Percentiles rank a stretch among this genome's conserved stretches.
Conservation (phyloP, 2,888 invertebrate species). For the Caenorhabditis sp. region DNA sequence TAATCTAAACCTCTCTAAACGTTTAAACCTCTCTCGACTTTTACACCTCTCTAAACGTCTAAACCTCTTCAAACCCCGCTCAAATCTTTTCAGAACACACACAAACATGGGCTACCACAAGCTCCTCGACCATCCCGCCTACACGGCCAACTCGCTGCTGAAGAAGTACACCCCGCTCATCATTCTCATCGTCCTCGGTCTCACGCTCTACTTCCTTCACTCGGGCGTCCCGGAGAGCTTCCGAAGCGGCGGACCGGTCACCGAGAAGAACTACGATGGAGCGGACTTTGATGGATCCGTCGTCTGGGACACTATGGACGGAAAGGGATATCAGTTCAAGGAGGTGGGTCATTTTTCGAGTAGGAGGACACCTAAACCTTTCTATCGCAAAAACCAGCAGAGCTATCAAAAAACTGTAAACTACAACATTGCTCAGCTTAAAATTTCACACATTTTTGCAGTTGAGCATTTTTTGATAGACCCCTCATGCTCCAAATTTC, state of each 20-base stretch:
- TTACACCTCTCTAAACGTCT: too few relatives aligned
- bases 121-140: slow-evolving; percentile 3
- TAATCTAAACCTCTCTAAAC: too few relatives aligned
- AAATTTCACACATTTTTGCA: too few relatives aligned
- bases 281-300: neutral
- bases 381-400: too few relatives aligned
- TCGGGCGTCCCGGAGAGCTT: neutral
- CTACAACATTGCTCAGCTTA: too few relatives aligned
- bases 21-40: too few relatives aligned
- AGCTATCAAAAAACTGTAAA: too few relatives aligned
- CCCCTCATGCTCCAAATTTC: too few relatives aligned
- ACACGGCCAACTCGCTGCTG: neutral
- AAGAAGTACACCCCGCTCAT: neutral
- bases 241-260: neutral
- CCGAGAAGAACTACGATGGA: neutral
- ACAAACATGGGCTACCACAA: slow-evolving; percentile 24
- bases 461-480: too few relatives aligned
- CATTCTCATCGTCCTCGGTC: neutral
- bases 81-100: neutral
- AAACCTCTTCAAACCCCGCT: neutral
- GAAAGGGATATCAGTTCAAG: slow-evolving; percentile 23
- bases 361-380: too few relatives aligned
- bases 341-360: neutral
- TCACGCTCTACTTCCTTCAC: slow-evolving; percentile 12
- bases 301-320: slow-evolving; percentile 25